Base-by-base conservation (phyloP, 2,888 invertebrate genomes). In the Blastobasis lacticolella region DNA sequence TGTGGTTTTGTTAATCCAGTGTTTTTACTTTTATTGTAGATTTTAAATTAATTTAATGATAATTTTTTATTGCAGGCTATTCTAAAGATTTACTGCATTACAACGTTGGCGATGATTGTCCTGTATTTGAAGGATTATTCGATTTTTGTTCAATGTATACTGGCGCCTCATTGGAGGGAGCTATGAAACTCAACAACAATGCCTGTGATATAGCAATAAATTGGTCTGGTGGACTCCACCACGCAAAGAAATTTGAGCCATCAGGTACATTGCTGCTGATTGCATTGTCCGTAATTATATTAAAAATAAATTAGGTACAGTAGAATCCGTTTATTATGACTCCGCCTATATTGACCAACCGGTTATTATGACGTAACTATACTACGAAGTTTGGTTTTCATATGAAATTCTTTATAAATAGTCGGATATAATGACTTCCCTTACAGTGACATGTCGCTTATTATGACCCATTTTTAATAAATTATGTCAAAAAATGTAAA, bases 141-240 rank as follows among this genome's bases (percentile, higher is more conserved):
- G 98, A 99, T 73, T 99, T 99, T 80, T 99, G 99, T 76, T 96
- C 96, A 50, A 92, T 97, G 95, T 99, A 99, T 73, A 98, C 99
- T 0, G 99, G 99, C 0, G 99, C 99, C 0, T 98, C 98, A 0
- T 81, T 99, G 48, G 98, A 99, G 75, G 98, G 98, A 10, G 98
- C 99, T 0, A 95, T 97, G 81, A 97, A 98, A 75, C 80, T 99
- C 0, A 99, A 99, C 73, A 96, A 97, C 67, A 94, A 96, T 72
- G 93, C 94, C 58, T 97, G 96, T 80, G 99, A 99, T 81, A 98
- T 99, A 58, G 99, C 99, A 8, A 95, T 99, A 44, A 99, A 99
- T 80, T 99, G 99, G 99, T 97, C 98, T 0, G 99, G 99, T 6
- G 99, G 99, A 0, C 85, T 99, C 50, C 99, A 99, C 90, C 99